These are phyloP conservation scores for Drosophila limbata DNA, from an alignment of 2,888 invertebrate species.

Conservation along the genomic window DNA sequence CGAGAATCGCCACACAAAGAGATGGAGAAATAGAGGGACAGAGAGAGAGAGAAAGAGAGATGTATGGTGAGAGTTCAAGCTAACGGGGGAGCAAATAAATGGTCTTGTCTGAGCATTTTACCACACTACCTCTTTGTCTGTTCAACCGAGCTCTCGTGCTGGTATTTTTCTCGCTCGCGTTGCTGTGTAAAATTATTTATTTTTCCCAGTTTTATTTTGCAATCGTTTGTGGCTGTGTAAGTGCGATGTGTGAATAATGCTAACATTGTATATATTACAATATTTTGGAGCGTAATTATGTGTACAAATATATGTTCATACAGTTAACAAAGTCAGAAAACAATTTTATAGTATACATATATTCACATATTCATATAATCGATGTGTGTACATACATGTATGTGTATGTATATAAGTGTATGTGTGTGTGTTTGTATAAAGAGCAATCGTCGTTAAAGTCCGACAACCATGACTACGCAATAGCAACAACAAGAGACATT, in stretches of 20 bases:
- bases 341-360: constrained; percentile 72
- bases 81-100: constrained; percentile 53
- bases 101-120: constrained; percentile 64
- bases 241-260: constrained; percentile 42
- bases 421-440: constrained; percentile 55
- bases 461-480: constrained; percentile 78
- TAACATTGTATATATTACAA: constrained; percentile 29
- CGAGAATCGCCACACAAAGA: constrained; percentile 31
- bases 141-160: constrained; percentile 66
- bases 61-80: constrained; percentile 50
- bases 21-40: constrained; percentile 23
- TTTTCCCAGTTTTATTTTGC: constrained; percentile 51
- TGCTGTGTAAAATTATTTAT: constrained; percentile 71
- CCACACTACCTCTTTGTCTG: constrained; percentile 76
- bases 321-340: constrained; percentile 53
- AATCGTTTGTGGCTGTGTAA: constrained; percentile 39
- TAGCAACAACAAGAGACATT: constrained; percentile 74
- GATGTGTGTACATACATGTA: constrained; percentile 51
- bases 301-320: constrained; percentile 13
- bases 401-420: constrained; percentile 15
- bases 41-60: constrained; percentile 33
- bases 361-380: constrained; percentile 74
- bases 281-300: constrained; percentile 40
- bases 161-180: constrained; percentile 59
- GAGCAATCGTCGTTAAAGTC: constrained; percentile 69